Evolutionary conservation across 2,888 invertebrate genomes (phyloP), one percentile per base, ranked within the genome.

Genomic region (Cynaeus angustus): DNA sequence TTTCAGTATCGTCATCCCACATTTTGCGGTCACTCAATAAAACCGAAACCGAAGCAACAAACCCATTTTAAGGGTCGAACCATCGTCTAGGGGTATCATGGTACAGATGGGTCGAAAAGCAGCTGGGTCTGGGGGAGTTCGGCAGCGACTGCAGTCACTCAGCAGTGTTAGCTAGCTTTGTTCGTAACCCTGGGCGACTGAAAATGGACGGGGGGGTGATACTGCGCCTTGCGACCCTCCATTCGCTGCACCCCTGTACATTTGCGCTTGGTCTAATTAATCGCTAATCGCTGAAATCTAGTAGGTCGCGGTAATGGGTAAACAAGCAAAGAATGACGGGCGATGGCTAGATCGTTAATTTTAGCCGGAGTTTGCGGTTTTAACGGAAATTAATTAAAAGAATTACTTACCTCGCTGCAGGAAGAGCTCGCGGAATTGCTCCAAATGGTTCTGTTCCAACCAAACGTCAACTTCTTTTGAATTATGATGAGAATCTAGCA

Each of bases 1-100:
- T 94, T 88, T 94, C 94, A 72, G 90, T 89, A 77, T 89, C 90
- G 79, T 90, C 91, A 82, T 90, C 89, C 91, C 91, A 92, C 90
- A 91, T 90, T 77, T 33, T 41, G 28, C 26, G 45, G 43, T 4
- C 76, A 58, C 55, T 65, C 48, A 56, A 16, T 50, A 7, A 2
- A n/a, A 6, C 21, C 43, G 41, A n/a, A 9, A 55, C 26, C 16
- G 6, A 45, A 28, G 41, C 38, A 48, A 37, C 21, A 21, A 21
- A 21, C 21, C 21, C 21, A 21, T 21, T 21, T 21, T 21, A 41
- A 46, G 50, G 28, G 45, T 43, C 21, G 56, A 26, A 21, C 3
- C 48, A 38, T 37, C 16, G 41, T 62, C 12, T 26, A 37, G 6
- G 46, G 43, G 38, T 52, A 58, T 16, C 59, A 61, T 68, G 58